A percentile compares a stretch with the other conserved stretches of the same genome.
Conservation (phyloP, 2,113 vertebrate genomes). For the Amblyornis subalaris region DNA sequence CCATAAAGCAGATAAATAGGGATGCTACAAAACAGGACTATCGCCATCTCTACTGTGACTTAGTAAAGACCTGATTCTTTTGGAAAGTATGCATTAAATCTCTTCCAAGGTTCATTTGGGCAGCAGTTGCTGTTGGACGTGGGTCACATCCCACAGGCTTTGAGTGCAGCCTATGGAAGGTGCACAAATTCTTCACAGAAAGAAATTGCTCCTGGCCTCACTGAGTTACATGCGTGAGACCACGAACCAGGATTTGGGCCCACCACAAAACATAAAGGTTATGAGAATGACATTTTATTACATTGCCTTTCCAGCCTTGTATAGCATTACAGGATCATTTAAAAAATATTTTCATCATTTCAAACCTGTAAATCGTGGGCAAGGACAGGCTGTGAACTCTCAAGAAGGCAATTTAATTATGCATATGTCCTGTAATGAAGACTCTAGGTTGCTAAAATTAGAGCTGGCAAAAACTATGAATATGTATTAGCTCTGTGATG, state of each 20-base stretch:
- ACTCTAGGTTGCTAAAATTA: slow-evolving; percentile 59
- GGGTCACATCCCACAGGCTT: not conserved
- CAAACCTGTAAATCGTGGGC: slow-evolving; percentile 30
- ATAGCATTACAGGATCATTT: not conserved
- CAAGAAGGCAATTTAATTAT: slow-evolving; percentile 43
- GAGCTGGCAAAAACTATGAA: slow-evolving; percentile 1
- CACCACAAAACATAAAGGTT: not conserved
- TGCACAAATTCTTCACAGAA: not conserved
- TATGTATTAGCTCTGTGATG: slow-evolving; percentile 7
- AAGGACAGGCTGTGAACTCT: slow-evolving; percentile 18
- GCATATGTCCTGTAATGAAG: slow-evolving; percentile 49
- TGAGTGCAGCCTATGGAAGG: not conserved
- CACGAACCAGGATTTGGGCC: not conserved
- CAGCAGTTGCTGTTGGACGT: not conserved
- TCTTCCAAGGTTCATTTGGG: not conserved
- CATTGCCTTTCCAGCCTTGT: not conserved
- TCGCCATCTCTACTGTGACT: not conserved
- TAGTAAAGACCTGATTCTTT: not conserved
- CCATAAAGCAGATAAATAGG: not conserved
- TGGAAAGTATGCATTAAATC: not conserved
- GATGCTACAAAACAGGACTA: not conserved
- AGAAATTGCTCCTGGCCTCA: not conserved
- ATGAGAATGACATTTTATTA: not conserved
- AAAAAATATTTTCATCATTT: not conserved
- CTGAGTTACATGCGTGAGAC: not conserved